Evolutionary conservation across 2,888 invertebrate species (phyloP).

Genomic region (Sarcophaga variegata): DNA sequence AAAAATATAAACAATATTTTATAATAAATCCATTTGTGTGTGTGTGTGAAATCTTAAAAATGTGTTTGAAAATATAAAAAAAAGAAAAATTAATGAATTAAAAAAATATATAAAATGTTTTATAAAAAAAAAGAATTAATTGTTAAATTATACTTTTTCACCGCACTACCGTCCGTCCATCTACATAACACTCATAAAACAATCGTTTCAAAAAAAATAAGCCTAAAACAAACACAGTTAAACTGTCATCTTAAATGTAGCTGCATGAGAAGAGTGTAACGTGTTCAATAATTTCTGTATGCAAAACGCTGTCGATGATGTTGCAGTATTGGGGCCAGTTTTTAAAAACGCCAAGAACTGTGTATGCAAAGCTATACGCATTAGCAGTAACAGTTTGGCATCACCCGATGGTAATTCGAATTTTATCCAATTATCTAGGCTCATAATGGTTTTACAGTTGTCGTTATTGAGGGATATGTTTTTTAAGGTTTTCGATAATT

Average conservation of each 20-base stretch:
- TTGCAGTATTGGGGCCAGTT: constrained; percentile 69
- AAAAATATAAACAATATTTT: too few species aligned
- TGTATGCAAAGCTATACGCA: constrained; percentile 71
- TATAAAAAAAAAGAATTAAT: background rate
- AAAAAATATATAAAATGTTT: background rate
- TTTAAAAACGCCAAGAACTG: constrained; percentile 73
- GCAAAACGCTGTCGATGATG: constrained; percentile 67
- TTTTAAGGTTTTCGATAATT: constrained; percentile 52
- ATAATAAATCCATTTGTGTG: too few species aligned
- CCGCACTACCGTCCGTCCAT: constrained; percentile 1
- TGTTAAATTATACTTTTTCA: background rate
- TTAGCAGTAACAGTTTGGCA: constrained; percentile 70
- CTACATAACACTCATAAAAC: too few species aligned
- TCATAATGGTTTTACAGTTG: constrained; percentile 79
- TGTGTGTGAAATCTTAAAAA: too few species aligned
- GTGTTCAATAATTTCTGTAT: constrained; percentile 72
- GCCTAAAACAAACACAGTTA: constrained; percentile 59
- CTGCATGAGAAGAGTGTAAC: constrained; percentile 52
- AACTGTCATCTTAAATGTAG: constrained; percentile 56
- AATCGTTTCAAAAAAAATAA: constrained; percentile 27
- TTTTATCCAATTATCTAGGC: constrained; percentile 89
- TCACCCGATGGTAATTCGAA: constrained; percentile 87
- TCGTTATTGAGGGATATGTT: constrained; percentile 66
- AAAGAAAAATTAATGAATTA: too few species aligned
- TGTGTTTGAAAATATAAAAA: too few species aligned